Evolutionary conservation across 2,888 invertebrate species (phyloP).

Genomic region (Metacarcinus magister): DNA sequence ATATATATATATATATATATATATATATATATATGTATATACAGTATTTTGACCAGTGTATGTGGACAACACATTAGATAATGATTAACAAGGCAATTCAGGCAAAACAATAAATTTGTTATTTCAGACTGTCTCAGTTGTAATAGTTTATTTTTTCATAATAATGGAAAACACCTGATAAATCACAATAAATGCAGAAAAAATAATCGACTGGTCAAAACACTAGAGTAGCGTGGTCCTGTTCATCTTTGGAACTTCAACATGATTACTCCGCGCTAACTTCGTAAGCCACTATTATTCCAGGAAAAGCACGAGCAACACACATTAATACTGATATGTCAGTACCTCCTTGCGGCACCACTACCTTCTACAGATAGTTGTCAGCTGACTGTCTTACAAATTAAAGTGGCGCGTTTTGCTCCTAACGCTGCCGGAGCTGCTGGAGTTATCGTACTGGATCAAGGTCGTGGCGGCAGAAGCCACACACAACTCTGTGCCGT

Average conservation of each 20-base stretch:
- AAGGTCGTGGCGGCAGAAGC: background rate
- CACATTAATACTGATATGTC: background rate
- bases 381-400: conserved; percentile 23
- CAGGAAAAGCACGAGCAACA: background rate
- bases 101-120: background rate
- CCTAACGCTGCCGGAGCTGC: background rate
- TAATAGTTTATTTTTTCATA: background rate
- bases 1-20: too few species aligned
- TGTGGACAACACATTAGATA: background rate
- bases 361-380: background rate
- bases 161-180: background rate
- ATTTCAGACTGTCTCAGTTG: background rate
- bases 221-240: background rate
- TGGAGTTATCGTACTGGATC: conserved; percentile 41
- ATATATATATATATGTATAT: too few species aligned
- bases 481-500: background rate
- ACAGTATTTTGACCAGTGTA: too few species aligned
- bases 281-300: background rate
- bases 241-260: background rate
- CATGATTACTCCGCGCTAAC: background rate
- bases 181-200: background rate
- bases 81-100: background rate
- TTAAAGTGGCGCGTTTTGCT: background rate
- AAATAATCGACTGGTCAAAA: background rate
- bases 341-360: background rate